These are phyloP conservation scores for Eupithecia subumbrata DNA, from an alignment of 2,888 invertebrate species.

Conservation along the genomic window DNA sequence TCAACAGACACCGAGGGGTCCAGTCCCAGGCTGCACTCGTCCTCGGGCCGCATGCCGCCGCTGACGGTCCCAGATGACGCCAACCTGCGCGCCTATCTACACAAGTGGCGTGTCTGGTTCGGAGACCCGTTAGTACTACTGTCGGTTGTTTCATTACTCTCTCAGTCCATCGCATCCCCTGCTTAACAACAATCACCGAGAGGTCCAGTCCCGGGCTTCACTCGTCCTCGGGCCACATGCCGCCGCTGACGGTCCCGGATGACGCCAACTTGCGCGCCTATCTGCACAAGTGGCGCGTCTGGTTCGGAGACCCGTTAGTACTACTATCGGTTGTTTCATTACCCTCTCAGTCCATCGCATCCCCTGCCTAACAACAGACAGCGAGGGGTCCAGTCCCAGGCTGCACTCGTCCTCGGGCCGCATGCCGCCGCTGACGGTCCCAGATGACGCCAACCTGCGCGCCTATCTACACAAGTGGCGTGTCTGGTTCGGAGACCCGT, in stretches of 20 bases:
- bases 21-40: conserved; percentile 38
- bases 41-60: conserved; percentile 48
- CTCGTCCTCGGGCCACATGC: conserved; percentile 46
- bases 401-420: conserved; percentile 44
- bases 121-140: conserved; percentile 77
- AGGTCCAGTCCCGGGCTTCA: conserved; percentile 42
- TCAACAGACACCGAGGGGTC: conserved; percentile 38
- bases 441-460: conserved; percentile 66
- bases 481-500: conserved; percentile 77
- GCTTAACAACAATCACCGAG: conserved; percentile 36
- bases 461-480: conserved; percentile 62
- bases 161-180: too few species aligned
- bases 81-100: conserved; percentile 63
- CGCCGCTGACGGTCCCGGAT: conserved; percentile 54
- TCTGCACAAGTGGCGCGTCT: conserved; percentile 62
- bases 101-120: conserved; percentile 68
- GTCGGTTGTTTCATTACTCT: too few species aligned
- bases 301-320: conserved; percentile 78
- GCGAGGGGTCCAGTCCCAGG: conserved; percentile 41
- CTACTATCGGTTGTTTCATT: too few species aligned
- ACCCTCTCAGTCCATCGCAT: too few species aligned
- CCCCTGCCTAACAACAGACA: too few species aligned
- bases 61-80: conserved; percentile 60
- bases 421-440: conserved; percentile 48
- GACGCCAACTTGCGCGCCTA: conserved; percentile 66